Evolutionary conservation across 2,113 vertebrate genomes (phyloP).

Genomic region (Sula dactylatra): DNA sequence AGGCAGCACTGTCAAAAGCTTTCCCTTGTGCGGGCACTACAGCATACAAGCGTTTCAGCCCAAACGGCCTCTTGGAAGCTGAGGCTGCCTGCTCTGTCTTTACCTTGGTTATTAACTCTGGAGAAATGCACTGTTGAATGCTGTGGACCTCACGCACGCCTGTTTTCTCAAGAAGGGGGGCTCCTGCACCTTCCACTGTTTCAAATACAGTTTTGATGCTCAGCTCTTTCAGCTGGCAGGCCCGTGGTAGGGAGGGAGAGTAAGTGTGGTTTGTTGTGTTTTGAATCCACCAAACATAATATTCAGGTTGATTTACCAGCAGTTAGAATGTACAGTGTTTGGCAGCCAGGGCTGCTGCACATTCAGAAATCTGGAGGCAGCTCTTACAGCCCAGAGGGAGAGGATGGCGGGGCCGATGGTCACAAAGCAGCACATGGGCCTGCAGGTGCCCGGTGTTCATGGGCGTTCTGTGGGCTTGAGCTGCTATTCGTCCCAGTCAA

Average conservation of each 20-base stretch:
- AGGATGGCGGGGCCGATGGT: background rate
- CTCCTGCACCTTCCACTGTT: background rate
- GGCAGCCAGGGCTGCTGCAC: background rate
- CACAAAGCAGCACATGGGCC: background rate
- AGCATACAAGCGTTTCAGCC: background rate
- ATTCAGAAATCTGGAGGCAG: background rate
- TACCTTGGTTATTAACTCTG: background rate
- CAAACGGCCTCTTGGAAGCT: background rate
- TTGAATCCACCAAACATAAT: background rate
- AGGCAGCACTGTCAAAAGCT: background rate
- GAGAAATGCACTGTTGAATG: background rate
- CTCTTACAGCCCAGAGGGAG: background rate
- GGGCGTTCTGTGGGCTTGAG: background rate
- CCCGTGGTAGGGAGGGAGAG: background rate
- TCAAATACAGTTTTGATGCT: background rate
- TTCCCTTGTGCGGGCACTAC: background rate
- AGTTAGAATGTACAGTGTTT: no score
- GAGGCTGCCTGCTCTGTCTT: background rate
- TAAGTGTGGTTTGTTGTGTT: background rate
- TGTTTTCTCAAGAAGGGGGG: background rate
- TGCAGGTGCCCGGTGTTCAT: background rate
- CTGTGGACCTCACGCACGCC: fast-evolving
- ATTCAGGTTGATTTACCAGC: background rate
- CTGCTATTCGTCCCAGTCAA: background rate
- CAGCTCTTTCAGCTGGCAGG: background rate